Evolutionary conservation across 2,888 invertebrate species (phyloP).

Genomic region (Pandemis cinnamomeana): DNA sequence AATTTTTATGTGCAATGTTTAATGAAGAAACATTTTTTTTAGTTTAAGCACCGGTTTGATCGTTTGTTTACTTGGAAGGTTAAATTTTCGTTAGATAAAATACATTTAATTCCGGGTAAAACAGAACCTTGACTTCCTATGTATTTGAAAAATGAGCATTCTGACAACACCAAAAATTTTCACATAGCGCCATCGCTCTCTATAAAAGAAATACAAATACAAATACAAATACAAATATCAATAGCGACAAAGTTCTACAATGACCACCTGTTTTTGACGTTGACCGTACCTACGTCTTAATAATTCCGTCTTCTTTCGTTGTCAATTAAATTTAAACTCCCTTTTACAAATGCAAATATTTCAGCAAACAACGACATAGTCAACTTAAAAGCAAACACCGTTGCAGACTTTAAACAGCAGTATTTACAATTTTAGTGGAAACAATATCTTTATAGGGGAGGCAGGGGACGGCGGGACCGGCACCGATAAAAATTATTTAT

Average conservation of each 20-base stretch:
- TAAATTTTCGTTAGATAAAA: conserved; percentile 8
- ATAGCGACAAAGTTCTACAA: too few species aligned
- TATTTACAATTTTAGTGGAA: conserved; percentile 36
- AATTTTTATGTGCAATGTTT: conserved; percentile 13
- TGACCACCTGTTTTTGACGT: too few species aligned
- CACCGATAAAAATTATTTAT: conserved; percentile 64
- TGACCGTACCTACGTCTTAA: too few species aligned
- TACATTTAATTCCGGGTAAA: neutral
- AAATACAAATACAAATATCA: too few species aligned
- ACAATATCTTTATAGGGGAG: conserved; percentile 50
- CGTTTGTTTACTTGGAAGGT: conserved; percentile 20
- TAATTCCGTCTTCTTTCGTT: neutral
- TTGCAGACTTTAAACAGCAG: conserved; percentile 20
- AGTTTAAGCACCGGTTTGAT: conserved; percentile 4
- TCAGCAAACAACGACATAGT: conserved; percentile 5
- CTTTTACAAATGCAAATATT: neutral
- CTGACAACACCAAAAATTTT: too few species aligned
- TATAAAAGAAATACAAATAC: too few species aligned
- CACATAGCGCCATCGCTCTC: too few species aligned
- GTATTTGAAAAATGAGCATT: too few species aligned
- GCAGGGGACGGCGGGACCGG: conserved; percentile 51
- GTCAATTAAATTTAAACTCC: neutral
- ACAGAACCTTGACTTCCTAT: too few species aligned
- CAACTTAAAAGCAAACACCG: conserved; percentile 13
- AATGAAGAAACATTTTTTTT: conserved; percentile 19